Evolutionary conservation across 2,888 invertebrate genomes (phyloP), one percentile per base, ranked within the genome.

Genomic region (Theristus sp.): DNA sequence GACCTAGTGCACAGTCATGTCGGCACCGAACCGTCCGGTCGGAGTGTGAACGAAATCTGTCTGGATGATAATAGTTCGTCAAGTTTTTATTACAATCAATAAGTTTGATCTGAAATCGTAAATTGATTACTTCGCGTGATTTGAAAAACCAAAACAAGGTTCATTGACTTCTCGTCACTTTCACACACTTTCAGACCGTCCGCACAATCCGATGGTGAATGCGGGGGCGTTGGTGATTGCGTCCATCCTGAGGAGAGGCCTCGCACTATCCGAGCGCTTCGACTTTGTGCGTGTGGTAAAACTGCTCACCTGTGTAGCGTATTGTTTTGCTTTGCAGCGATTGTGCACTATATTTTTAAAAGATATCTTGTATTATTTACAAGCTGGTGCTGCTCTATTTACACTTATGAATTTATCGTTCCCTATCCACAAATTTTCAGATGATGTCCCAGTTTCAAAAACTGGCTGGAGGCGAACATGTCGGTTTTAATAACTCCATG

Each of bases 191-290:
- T 59, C 78, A 91, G 93, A 89, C 78, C 90, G 91, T 75, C 96
- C 96, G 0, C 94, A 96, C 77, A 96, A 96, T 78, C 96, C 96
- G 0, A 91, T 96, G 90, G 90, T 96, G 66, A 96, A 96, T 76
- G 89, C 94, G n/a, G 96, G 96, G n/a, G 93, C 94, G 49, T 93
- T 96, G 68, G 80, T 96, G 62, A 82, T 88, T 1, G 89, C 89
- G 70, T 86, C 93, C 0, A 78, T 96, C 17, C 65, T 78, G 30
- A 75, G 75, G 62, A 64, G 62, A 30, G 66, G 64, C 25, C 49
- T 70, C 27, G 66, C 68, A n/a, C 67, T 75, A 59, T 74, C 78
- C 1, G 78, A 78, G 66, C 70, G 76, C 27, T 78, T 77, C 67
- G 76, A 77, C 62, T 70, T 53, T 57, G 26, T 54, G 3, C 69